A percentile compares a stretch with the other conserved stretches of the same genome.
Evolutionary conservation across 2,113 vertebrate genomes (phyloP).

Genomic region (Nesoenas mayeri): DNA sequence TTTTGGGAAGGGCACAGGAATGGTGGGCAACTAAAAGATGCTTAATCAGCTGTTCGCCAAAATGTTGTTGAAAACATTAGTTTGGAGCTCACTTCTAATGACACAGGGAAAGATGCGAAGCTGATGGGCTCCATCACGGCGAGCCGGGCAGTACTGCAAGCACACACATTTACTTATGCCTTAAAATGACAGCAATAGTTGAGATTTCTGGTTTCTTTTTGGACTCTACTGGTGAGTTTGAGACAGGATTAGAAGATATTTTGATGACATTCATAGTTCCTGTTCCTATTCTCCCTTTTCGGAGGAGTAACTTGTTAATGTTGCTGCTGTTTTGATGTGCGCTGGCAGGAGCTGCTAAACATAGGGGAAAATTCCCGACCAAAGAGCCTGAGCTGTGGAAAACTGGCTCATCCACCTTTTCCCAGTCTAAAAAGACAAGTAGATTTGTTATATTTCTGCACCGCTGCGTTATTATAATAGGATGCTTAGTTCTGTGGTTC

Average conservation of each 20-base stretch:
- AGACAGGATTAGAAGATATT: not conserved
- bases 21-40: not conserved
- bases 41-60: not conserved
- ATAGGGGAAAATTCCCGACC: not conserved
- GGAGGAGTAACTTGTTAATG: not conserved
- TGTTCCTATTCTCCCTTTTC: not conserved
- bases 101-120: not conserved
- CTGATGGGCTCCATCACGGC: not conserved
- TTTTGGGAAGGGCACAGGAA: not conserved
- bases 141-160: not conserved
- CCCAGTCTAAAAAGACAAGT: not conserved
- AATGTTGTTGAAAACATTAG: fast-evolving
- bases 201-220: not conserved
- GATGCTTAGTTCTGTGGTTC: not conserved
- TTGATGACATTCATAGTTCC: not conserved
- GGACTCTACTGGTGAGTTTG: not conserved
- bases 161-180: not conserved
- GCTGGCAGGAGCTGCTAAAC: not conserved
- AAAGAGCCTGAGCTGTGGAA: not conserved
- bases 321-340: not conserved
- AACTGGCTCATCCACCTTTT: not conserved
- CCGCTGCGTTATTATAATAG: fast-evolving
- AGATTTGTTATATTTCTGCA: not conserved
- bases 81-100: not conserved
- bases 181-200: not conserved